Conservation (phyloP, 2,113 vertebrate genomes). For the Perca flavescens region DNA sequence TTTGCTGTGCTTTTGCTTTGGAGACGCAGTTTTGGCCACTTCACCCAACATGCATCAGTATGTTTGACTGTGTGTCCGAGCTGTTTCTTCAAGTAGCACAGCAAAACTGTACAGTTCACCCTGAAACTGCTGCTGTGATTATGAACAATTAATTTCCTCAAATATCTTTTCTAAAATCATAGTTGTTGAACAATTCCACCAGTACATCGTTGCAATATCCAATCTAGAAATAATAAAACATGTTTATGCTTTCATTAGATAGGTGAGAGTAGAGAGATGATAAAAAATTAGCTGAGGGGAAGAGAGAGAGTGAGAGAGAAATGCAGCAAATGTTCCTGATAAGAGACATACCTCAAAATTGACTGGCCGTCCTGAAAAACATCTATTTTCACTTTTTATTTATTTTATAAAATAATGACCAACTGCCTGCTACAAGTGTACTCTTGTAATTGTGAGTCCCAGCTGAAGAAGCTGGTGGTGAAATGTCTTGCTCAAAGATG, state of each 20-base stretch:
- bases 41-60: neutral
- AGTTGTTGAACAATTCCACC: neutral
- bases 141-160: neutral
- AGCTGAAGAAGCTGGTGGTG: slow-evolving; percentile 25
- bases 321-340: too few relatives aligned
- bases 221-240: neutral
- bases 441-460: neutral
- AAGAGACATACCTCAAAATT: too few relatives aligned
- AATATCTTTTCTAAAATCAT: neutral
- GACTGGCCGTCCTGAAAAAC: too few relatives aligned
- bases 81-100: neutral
- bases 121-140: neutral
- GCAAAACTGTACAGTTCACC: neutral
- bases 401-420: neutral
- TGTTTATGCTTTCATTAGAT: neutral
- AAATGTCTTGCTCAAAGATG: neutral
- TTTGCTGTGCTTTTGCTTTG: slow-evolving; percentile 43
- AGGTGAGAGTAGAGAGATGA: neutral
- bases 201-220: neutral
- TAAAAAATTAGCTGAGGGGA: too few relatives aligned
- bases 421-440: neutral
- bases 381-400: too few relatives aligned
- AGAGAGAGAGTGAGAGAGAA: too few relatives aligned
- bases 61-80: neutral
- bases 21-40: slow-evolving; percentile 25